Base-by-base conservation (phyloP, 1,140 invertebrate genomes). In the Aporrectodea caliginosa region DNA sequence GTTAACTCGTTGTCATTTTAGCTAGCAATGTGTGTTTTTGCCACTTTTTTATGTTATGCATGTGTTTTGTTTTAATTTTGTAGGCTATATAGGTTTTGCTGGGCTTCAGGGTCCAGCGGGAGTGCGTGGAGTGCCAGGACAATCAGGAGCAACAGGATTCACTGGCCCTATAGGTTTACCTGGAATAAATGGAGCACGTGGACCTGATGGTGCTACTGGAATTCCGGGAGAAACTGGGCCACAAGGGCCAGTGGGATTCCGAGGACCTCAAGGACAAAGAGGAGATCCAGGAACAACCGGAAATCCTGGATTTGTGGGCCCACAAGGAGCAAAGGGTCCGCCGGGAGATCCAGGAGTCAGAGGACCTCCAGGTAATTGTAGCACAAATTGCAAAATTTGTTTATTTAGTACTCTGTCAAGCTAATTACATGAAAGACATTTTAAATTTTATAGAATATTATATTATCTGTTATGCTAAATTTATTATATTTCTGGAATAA, bases 111-210 rank as follows among this genome's bases (percentile, higher is more conserved):
- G 31, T 27, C 6, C 31, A 29, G n/a, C 6, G 2, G n/a, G 31
- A 29, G 14, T 72, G 6, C 6, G n/a, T 29, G 70, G 70, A 29
- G 6, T 72, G 6, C 70, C n/a, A 29, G 75, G 75, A 16, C 72
- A 22, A 68, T 43, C 74, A 29, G 78, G 78, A 29, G 73, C 33
- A 43, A 22, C 73, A 30, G 78, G 78, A 58, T 31, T 29, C 2
- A 68, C 34, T 22, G 43, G 43, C 6, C 22, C 43, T 12, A 22
- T 58, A 12, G 43, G 43, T 58, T 22, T 58, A 58, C 43, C 43
- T 34, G 22, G 29, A 31, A 12, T 16, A 14, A 34, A 32, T 6
- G 22, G 29, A 31, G 6, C 14, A 32, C 71, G 6, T 32, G n/a
- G 31, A 12, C 31, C 31, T 12, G 27, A 27, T 32, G 69, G 68